Percentiles rank a stretch among this genome's conserved stretches.
Conservation (phyloP, 2,113 vertebrate species). For the Lepisosteus oculatus region DNA sequence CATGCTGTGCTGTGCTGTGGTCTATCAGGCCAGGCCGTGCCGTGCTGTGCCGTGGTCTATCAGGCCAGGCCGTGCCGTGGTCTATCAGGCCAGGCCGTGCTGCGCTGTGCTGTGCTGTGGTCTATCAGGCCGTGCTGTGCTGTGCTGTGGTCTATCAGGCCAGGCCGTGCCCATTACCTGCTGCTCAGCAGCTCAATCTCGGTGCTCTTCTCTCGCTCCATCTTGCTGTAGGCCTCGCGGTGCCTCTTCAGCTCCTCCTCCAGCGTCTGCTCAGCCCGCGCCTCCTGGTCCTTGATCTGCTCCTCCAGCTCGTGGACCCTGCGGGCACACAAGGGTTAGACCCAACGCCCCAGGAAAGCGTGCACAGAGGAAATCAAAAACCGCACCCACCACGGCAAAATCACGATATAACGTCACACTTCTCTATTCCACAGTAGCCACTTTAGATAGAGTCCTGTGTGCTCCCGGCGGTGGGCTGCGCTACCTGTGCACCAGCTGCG, state of each 20-base stretch:
- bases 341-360: too few relatives aligned
- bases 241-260: slow-evolving; percentile 80
- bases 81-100: not conserved
- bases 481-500: slow-evolving; percentile 91
- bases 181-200: slow-evolving; percentile 85
- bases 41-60: not conserved
- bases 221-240: slow-evolving; percentile 78
- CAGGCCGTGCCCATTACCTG: slow-evolving; percentile 60
- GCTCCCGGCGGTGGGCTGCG: too few relatives aligned
- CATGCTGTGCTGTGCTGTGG: too few relatives aligned
- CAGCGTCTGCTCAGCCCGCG: slow-evolving; percentile 75
- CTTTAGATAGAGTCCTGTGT: too few relatives aligned
- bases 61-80: not conserved
- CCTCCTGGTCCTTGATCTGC: slow-evolving; percentile 92
- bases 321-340: slow-evolving; percentile 7
- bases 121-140: not conserved
- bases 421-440: too few relatives aligned
- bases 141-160: not conserved
- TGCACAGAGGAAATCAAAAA: too few relatives aligned
- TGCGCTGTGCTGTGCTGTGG: too few relatives aligned
- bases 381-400: too few relatives aligned
- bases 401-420: too few relatives aligned
- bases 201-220: slow-evolving; percentile 82
- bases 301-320: slow-evolving; percentile 95
- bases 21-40: too few relatives aligned